These are phyloP conservation scores for Dilophus febrilis DNA, from an alignment of 2,888 invertebrate genomes.

Conservation along the genomic window DNA sequence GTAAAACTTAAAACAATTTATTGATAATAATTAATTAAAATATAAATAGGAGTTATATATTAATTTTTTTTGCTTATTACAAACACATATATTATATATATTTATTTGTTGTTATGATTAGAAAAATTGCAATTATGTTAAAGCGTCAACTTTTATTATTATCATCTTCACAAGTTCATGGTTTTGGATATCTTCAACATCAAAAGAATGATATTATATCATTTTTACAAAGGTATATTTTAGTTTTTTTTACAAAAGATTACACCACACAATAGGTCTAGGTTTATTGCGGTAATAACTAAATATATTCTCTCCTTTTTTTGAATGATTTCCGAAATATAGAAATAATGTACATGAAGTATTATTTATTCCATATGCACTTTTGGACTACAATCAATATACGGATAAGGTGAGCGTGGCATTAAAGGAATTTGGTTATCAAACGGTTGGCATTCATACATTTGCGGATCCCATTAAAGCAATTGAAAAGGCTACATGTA, in stretches of 20 bases:
- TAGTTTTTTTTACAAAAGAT: too few relatives aligned
- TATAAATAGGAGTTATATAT: too few relatives aligned
- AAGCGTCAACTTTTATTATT: constrained; percentile 41
- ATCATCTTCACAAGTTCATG: constrained; percentile 53
- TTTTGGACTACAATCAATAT: constrained; percentile 46
- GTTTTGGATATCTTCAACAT: constrained; percentile 46
- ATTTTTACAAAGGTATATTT: constrained; percentile 40
- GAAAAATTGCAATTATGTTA: background rate
- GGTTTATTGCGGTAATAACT: too few relatives aligned
- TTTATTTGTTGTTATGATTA: too few relatives aligned
- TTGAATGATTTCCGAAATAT: constrained; percentile 23
- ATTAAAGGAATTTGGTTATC: constrained; percentile 46
- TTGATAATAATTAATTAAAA: too few relatives aligned
- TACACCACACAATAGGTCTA: too few relatives aligned
- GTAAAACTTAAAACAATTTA: too few relatives aligned
- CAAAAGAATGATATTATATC: constrained; percentile 43
- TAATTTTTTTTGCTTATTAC: too few relatives aligned
- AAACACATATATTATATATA: too few relatives aligned
- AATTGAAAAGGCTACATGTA: constrained; percentile 43
- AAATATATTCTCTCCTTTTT: too few relatives aligned
- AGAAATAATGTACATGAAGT: constrained; percentile 47
- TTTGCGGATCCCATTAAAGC: constrained; percentile 37
- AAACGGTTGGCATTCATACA: constrained; percentile 48
- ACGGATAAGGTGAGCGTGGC: constrained; percentile 39
- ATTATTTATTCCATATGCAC: constrained; percentile 60